phyloP scores from a whole-genome alignment of 2,888 invertebrate genomes.

The Calephelis perditalis region DNA sequence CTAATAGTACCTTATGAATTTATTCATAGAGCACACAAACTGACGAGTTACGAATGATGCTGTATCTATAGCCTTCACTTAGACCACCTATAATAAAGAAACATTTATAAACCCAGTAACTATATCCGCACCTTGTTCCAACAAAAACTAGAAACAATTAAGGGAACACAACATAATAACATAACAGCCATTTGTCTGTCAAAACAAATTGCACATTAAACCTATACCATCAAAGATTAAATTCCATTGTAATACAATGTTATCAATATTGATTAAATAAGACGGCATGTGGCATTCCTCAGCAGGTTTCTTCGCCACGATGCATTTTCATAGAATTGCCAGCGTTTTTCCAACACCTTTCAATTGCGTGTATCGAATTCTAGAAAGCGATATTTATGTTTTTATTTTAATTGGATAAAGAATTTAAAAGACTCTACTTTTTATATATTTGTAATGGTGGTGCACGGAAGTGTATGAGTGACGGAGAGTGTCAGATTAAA shows the following conservation, averaged over 20 bases:
- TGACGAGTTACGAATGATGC: constrained; percentile 14
- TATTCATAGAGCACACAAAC: constrained; percentile 2
- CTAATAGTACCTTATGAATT: constrained; percentile 4
- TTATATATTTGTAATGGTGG: constrained; percentile 24
- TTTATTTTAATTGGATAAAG: constrained; percentile 36
- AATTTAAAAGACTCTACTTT: constrained; percentile 28
- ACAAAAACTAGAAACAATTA: constrained; percentile 76
- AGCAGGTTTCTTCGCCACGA: constrained; percentile 65
- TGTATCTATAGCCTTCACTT: constrained; percentile 16
- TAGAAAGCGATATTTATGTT: constrained; percentile 60
- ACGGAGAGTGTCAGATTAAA: constrained; percentile 25
- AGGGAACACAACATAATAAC: constrained; percentile 50
- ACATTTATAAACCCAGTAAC: constrained; percentile 39
- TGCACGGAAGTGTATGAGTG: constrained; percentile 26
- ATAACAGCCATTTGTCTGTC: constrained; percentile 51
- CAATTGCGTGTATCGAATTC: constrained; percentile 73
- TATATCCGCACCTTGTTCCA: constrained; percentile 71
- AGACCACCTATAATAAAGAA: constrained; percentile 39
- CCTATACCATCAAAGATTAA: constrained; percentile 53
- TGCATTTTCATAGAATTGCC: constrained; percentile 75
- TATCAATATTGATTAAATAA: constrained; percentile 50
- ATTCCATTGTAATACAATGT: constrained; percentile 46
- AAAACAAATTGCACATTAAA: constrained; percentile 60
- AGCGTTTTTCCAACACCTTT: constrained; percentile 75
- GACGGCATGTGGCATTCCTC: constrained; percentile 62